Conservation (phyloP, 23 tunicate genomes). For the Corella eumyota region DNA sequence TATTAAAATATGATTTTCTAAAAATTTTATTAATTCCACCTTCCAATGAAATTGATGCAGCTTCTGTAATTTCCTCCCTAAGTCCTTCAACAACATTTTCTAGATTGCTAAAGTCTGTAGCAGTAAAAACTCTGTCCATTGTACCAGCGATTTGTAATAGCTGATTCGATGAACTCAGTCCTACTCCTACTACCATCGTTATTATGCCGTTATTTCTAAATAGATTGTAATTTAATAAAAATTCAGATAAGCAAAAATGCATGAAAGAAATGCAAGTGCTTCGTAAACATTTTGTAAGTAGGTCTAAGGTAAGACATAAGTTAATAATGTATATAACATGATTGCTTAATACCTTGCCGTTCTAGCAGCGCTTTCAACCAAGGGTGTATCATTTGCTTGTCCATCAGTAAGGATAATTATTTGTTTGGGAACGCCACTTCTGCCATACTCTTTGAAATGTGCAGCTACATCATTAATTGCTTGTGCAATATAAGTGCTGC, state of each 20-base stretch:
- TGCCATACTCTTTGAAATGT: background rate
- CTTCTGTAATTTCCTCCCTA: background rate
- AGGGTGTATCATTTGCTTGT: background rate
- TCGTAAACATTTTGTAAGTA: no score
- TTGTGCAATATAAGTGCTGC: background rate
- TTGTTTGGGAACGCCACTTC: background rate
- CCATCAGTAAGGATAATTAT: slow-evolving; percentile 4
- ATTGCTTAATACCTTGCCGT: background rate
- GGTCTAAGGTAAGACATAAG: no score
- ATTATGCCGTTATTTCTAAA: background rate
- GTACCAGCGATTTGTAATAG: slow-evolving; percentile 2
- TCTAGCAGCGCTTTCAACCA: background rate
- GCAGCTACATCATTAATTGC: background rate
- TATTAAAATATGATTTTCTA: no score
- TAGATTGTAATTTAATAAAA: no score
- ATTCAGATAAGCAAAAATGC: no score
- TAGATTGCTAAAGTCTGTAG: background rate
- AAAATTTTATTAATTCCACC: background rate
- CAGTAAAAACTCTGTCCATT: background rate
- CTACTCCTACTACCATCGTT: slow-evolving; percentile 9
- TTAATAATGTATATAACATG: no score
- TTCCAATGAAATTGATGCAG: background rate
- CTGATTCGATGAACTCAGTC: background rate
- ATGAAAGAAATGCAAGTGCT: no score
- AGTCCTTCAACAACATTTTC: background rate